These are phyloP conservation scores for Vesta saturnalis DNA, from an alignment of 2,888 invertebrate species.

Conservation along the genomic window DNA sequence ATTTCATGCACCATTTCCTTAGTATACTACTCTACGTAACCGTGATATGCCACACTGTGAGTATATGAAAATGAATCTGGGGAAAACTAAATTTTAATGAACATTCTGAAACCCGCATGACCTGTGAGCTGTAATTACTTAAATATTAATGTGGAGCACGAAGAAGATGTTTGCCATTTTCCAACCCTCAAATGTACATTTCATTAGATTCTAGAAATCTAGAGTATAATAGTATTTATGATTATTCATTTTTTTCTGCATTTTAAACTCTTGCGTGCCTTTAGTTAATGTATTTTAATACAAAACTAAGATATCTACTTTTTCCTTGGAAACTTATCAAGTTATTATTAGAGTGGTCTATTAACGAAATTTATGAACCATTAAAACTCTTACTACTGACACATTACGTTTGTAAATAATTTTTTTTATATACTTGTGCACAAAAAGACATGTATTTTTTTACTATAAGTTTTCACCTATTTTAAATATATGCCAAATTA, in stretches of 20 bases:
- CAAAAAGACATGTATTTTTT: no score
- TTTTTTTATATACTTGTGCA: no score
- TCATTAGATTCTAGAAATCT: neutral
- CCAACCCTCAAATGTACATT: conserved; percentile 1
- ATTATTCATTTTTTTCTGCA: neutral
- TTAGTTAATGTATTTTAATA: neutral
- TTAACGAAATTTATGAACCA: neutral
- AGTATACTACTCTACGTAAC: conserved; percentile 42
- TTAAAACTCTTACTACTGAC: neutral
- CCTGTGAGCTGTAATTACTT: conserved; percentile 49
- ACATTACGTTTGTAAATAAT: no score
- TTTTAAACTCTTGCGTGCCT: neutral
- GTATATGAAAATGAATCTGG: conserved; percentile 46
- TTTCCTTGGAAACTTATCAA: neutral
- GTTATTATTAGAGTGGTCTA: neutral
- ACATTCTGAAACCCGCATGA: conserved; percentile 46
- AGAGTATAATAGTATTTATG: neutral
- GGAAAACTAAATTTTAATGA: conserved; percentile 56
- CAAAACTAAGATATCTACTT: neutral
- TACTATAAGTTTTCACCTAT: no score
- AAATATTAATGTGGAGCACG: conserved; percentile 42
- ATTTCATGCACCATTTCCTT: conserved; percentile 32
- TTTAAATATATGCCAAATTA: no score
- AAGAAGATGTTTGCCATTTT: conserved; percentile 24
- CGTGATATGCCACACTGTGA: conserved; percentile 36